These are phyloP conservation scores for Cyclura pinguis DNA, from an alignment of 2,797 vertebrate species.

Conservation along the genomic window DNA sequence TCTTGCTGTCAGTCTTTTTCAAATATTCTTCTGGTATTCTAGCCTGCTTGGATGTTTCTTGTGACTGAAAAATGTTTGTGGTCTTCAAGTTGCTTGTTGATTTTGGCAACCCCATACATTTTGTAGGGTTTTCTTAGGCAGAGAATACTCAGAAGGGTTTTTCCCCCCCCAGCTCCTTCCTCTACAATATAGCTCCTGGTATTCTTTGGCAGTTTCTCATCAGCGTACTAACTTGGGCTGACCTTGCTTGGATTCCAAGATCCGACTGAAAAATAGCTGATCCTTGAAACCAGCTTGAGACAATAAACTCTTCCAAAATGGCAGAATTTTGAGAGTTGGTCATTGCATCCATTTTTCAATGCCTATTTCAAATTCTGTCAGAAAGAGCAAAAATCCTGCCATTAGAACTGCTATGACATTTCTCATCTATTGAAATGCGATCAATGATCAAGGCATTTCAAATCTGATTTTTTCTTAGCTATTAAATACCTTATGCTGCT, in stretches of 20 bases:
- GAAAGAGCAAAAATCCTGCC: background rate
- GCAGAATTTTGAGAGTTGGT: background rate
- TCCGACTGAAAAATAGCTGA: background rate
- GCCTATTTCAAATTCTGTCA: background rate
- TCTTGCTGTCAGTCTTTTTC: slow-evolving; percentile 4
- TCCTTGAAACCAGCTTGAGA: slow-evolving; percentile 5
- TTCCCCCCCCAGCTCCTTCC: too few relatives aligned
- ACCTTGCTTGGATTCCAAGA: too few relatives aligned
- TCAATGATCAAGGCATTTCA: background rate
- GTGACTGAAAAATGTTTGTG: background rate
- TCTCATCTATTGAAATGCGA: background rate
- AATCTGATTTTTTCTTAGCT: background rate
- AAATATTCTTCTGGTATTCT: background rate
- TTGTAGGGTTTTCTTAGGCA: too few relatives aligned
- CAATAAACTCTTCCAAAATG: background rate
- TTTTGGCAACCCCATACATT: too few relatives aligned
- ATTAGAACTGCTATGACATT: background rate
- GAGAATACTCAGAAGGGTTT: too few relatives aligned
- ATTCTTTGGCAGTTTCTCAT: too few relatives aligned
- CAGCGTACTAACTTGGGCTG: too few relatives aligned
- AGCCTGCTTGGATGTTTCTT: background rate
- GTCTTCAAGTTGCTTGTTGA: too few relatives aligned
- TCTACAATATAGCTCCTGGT: too few relatives aligned
- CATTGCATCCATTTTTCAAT: background rate
- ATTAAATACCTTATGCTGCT: background rate